Conservation (phyloP, 2,113 vertebrate species). For the Hoplias malabaricus region DNA sequence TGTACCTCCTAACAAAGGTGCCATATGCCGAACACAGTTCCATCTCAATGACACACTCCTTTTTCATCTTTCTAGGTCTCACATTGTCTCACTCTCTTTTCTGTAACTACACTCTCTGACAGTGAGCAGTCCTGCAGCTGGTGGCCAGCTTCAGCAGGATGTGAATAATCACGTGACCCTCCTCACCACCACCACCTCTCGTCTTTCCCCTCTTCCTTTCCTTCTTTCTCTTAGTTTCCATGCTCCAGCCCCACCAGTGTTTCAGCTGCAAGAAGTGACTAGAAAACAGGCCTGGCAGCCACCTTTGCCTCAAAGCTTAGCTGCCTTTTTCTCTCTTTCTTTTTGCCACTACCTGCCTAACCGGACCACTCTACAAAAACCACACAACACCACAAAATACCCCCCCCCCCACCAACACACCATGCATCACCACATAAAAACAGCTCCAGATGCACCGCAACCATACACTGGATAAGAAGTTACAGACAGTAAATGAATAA, state of each 20-base stretch:
- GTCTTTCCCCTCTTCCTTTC: slow-evolving; percentile 39
- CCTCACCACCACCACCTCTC: slow-evolving; percentile 27
- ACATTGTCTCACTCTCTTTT: not conserved
- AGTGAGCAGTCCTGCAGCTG: slow-evolving; percentile 65
- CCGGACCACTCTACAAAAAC: not conserved
- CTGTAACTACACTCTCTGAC: slow-evolving; percentile 47
- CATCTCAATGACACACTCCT: not conserved
- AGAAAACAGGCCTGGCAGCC: not conserved
- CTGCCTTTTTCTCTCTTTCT: not conserved
- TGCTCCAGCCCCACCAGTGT: not conserved
- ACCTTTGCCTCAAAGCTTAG: not conserved
- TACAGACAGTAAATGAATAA: too few relatives aligned
- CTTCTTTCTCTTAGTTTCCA: not conserved
- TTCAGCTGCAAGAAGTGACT: not conserved
- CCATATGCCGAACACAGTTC: not conserved
- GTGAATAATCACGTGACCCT: slow-evolving; percentile 56
- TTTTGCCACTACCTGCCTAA: not conserved
- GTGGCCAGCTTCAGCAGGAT: slow-evolving; percentile 61
- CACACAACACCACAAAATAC: too few relatives aligned
- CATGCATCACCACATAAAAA: too few relatives aligned
- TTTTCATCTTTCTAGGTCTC: not conserved
- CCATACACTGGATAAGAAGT: too few relatives aligned
- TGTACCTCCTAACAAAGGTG: not conserved
- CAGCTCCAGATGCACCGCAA: too few relatives aligned
- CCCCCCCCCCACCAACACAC: too few relatives aligned